Base-by-base conservation (phyloP, 1,140 invertebrate genomes). In the Homalodisca vitripennis region DNA sequence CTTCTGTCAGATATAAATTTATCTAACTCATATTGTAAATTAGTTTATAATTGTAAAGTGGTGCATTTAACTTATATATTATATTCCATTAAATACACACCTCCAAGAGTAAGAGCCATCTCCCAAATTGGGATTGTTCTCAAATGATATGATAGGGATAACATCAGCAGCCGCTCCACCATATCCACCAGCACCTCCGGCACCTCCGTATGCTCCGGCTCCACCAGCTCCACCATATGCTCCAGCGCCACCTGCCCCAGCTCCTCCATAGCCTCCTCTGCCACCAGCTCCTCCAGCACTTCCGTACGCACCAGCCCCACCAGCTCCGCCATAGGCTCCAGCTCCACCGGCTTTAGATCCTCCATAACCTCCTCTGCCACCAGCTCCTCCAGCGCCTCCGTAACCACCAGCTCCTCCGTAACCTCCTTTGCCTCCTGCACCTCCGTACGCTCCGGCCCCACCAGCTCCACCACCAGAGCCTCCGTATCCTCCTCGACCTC, bases 81-180 rank as follows among this genome's bases (percentile, higher is more conserved):
- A n/a, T n/a, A n/a, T n/a, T n/a, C n/a, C n/a, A n/a, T n/a, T n/a
- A n/a, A n/a, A n/a, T 41, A 41, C 34, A 6, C 6, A 41, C 72
- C 70, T 73, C 68, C 70, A 73, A 29, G 72, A 72, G 46, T 73
- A 73, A 32, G 72, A 71, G 31, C 72, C 72, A 47, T 73, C 72
- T 46, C 72, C 72, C 20, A 51, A 57, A 26, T 72, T 70, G 0
- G 70, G 70, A 6, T 70, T 27, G 65, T 73, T 73, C 17, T 65
- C 67, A 14, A 72, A 65, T 20, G 67, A 70, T 14, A 73, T 67
- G 34, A 73, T 73, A 29, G 72, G 67, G 26, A 73, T 70, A 14
- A 72, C 34, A 10, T 69, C 67, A 22, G 57, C 66, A 2, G 66
- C 20, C 0, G 66, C 60, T 17, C 13, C 51, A 2, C 51, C 48